Percentiles rank a stretch among this genome's conserved stretches.
These are phyloP conservation scores for Megastigmus dorsalis DNA, from an alignment of 2,888 invertebrate genomes.

Conservation along the genomic window DNA sequence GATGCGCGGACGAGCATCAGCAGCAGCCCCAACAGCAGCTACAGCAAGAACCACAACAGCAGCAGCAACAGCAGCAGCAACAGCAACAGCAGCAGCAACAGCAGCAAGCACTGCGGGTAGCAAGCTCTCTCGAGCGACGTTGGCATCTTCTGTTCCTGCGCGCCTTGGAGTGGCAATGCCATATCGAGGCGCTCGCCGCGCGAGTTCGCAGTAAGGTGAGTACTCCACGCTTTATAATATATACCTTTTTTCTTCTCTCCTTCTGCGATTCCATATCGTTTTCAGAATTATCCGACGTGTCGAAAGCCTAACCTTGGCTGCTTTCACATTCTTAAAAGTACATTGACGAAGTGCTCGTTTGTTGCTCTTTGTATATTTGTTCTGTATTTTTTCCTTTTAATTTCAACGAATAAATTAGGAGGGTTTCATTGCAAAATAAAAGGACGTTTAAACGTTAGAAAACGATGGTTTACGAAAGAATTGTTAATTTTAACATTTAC, in stretches of 20 bases:
- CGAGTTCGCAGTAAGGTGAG: constrained; percentile 81
- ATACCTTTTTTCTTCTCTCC: not conserved
- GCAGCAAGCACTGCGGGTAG: constrained; percentile 76
- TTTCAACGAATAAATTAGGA: no score
- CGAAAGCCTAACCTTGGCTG: no score
- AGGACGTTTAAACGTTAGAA: no score
- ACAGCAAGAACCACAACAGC: constrained; percentile 45
- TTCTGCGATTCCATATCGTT: no score
- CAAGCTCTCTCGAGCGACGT: constrained; percentile 86
- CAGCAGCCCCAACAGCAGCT: constrained; percentile 25
- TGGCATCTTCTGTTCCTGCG: constrained; percentile 93
- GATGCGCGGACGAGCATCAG: constrained; percentile 52
- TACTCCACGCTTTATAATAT: not conserved
- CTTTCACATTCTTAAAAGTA: no score
- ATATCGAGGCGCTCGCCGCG: constrained; percentile 87
- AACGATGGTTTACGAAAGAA: no score
- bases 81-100: constrained; percentile 62
- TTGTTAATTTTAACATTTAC: no score
- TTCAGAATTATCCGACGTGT: no score
- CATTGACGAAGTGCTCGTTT: no score
- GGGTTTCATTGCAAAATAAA: no score
- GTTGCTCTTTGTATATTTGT: no score
- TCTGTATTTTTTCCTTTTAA: no score
- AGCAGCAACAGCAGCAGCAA: constrained; percentile 59
- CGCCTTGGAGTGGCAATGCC: constrained; percentile 94